These are phyloP conservation scores for Corythornis vintsioides DNA, from an alignment of 2,113 vertebrate genomes.

Conservation along the genomic window DNA sequence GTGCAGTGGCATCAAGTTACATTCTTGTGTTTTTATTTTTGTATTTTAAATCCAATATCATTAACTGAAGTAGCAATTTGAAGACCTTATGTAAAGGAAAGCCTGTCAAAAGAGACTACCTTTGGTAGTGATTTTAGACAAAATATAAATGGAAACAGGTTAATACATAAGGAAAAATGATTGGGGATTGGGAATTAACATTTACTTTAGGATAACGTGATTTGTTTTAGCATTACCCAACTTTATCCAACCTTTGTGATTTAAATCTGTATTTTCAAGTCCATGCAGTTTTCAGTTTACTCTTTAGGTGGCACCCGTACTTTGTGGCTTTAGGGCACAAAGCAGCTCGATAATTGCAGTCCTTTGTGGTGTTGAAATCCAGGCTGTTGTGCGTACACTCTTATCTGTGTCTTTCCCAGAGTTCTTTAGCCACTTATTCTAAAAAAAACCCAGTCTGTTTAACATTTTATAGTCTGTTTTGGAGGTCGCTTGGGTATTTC, in stretches of 20 bases:
- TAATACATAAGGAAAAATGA: neutral
- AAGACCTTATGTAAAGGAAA: neutral
- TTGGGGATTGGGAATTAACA: neutral
- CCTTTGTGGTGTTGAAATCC: neutral
- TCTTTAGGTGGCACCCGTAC: slow-evolving; percentile 31
- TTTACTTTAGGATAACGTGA: neutral
- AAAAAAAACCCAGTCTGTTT: neutral
- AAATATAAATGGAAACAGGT: neutral
- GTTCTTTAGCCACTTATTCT: neutral
- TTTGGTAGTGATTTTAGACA: neutral
- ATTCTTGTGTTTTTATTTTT: neutral
- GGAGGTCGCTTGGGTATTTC: neutral
- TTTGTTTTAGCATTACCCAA: neutral
- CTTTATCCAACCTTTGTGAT: neutral
- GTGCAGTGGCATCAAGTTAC: neutral
- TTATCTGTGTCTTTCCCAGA: neutral
- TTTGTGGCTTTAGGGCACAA: neutral
- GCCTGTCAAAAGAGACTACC: neutral
- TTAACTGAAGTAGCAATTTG: neutral
- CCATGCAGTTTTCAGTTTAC: neutral
- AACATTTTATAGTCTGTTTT: neutral
- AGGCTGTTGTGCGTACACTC: neutral
- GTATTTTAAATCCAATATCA: neutral
- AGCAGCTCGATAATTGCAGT: neutral
- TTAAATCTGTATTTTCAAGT: neutral